phyloP scores from a whole-genome alignment of 2,888 invertebrate species.

The Sarcophaga rosellei region DNA sequence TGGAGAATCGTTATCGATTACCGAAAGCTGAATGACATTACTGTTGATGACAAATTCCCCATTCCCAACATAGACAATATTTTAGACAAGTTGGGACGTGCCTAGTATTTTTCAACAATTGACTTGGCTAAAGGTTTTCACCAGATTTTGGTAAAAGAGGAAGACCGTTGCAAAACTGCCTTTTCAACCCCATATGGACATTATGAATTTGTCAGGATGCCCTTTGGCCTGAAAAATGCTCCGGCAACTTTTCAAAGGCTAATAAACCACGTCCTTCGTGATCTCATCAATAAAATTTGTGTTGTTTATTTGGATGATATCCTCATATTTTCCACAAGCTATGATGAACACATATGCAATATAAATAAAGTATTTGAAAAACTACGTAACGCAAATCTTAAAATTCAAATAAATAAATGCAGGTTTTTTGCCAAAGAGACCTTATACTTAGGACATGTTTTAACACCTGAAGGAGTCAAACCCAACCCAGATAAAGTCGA shows the following conservation, averaged over 20 bases:
- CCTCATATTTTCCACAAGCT: not conserved
- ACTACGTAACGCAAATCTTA: not conserved
- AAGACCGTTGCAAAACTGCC: no score
- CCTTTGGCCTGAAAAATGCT: no score
- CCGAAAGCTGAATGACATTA: no score
- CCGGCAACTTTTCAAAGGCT: not conserved
- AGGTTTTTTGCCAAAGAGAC: not conserved
- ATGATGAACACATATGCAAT: not conserved
- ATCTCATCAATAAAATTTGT: not conserved
- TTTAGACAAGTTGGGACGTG: no score
- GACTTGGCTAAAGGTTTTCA: no score
- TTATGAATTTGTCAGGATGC: not conserved
- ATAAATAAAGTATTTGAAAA: not conserved
- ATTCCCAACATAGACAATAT: no score
- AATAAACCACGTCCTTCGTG: conserved; percentile 1
- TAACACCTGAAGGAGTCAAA: no score
- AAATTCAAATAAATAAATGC: not conserved
- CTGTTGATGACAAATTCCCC: no score
- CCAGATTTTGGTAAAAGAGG: no score
- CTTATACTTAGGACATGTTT: no score
- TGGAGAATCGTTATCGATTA: not conserved
- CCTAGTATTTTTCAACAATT: no score
- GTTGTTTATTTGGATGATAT: not conserved
- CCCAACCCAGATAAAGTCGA: no score
- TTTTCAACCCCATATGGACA: not conserved